A percentile compares a stretch with the other conserved stretches of the same genome.
Evolutionary conservation across 2,113 vertebrate genomes (phyloP).

Genomic region (Otocyon megalotis): DNA sequence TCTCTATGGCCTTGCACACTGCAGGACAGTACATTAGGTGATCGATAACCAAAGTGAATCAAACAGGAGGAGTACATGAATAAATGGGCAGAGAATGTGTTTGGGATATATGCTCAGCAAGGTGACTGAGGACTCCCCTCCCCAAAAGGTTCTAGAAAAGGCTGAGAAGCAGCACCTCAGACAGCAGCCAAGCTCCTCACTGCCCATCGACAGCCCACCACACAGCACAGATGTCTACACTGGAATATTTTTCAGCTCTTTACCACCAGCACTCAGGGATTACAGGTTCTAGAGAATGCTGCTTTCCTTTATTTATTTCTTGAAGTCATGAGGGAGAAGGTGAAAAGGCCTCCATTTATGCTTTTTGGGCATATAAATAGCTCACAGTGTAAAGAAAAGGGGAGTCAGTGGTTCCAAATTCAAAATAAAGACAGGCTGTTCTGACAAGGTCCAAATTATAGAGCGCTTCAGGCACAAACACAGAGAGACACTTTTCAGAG

Average conservation of each 20-base stretch:
- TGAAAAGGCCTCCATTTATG: constrained; percentile 66
- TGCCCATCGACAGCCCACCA: neutral
- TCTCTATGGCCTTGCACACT: neutral
- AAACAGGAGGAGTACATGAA: neutral
- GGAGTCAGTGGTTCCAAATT: constrained; percentile 55
- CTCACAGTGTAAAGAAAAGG: constrained; percentile 62
- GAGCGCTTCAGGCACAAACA: neutral
- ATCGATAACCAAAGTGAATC: neutral
- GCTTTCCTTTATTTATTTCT: constrained; percentile 61
- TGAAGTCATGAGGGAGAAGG: constrained; percentile 22
- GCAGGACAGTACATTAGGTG: neutral
- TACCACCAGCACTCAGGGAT: constrained; percentile 17
- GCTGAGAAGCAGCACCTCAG: neutral
- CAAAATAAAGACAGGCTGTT: constrained; percentile 74
- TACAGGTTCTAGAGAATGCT: constrained; percentile 44
- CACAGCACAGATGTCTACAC: neutral
- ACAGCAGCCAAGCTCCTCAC: neutral
- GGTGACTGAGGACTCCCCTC: neutral
- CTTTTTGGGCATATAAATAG: constrained; percentile 65
- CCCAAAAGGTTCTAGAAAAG: neutral
- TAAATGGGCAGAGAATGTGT: neutral
- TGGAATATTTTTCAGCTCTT: constrained; percentile 49
- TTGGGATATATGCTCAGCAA: neutral
- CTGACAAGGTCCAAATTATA: constrained; percentile 71
- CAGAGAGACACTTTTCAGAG: constrained; percentile 59